Base-by-base conservation (phyloP, 2,113 vertebrate species). In the Xiphorhynchus elegans region DNA sequence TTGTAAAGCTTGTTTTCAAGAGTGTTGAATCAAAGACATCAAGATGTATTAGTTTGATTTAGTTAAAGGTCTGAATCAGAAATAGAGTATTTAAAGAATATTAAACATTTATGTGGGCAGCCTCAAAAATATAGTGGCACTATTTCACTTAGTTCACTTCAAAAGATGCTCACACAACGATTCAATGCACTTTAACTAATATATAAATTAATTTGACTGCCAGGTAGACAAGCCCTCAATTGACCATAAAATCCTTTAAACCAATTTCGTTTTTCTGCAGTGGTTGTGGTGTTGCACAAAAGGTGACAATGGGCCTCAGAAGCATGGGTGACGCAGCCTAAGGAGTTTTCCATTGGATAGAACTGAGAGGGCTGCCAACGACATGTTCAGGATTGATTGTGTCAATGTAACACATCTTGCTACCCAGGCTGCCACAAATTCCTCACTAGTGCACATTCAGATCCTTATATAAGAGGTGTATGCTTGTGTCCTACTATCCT, bases 371-470 rank as follows among this genome's bases (percentile, higher is more conserved):
- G 4, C 20, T 90, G 7, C 6, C 42, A 29, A 59, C 0, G 1
- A n/a, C 11, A 23, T 28, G 52, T 9, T 4, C 10, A 59, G 62
- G 42, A 47, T 6, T 47, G 26, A 18, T 5, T 62, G 25, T 6
- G 7, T 40, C 33, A 64, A 13, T 73, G 29, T 14, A 80, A 33
- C 31, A 10, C 7, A 4, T 49, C 39, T 72, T 55, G 9, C 7
- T 58, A 52, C 10, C 16, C 25, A 60, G 26, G 24, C 31, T 84
- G 31, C 33, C 49, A 58, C 17, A 66, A 13, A 33, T 4, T 44
- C 9, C 16, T 60, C 26, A 62, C 8, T 18, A 13, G 0, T 31
- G 4, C 21, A 26, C 0, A 0, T 47, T 67, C 35, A 37, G n/a
- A 19, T 7, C 3, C 9, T 7, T 59, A 4, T 35, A 29, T 28